phyloP scores from a whole-genome alignment of 2,797 vertebrate species.

The Urosaurus nigricauda region DNA sequence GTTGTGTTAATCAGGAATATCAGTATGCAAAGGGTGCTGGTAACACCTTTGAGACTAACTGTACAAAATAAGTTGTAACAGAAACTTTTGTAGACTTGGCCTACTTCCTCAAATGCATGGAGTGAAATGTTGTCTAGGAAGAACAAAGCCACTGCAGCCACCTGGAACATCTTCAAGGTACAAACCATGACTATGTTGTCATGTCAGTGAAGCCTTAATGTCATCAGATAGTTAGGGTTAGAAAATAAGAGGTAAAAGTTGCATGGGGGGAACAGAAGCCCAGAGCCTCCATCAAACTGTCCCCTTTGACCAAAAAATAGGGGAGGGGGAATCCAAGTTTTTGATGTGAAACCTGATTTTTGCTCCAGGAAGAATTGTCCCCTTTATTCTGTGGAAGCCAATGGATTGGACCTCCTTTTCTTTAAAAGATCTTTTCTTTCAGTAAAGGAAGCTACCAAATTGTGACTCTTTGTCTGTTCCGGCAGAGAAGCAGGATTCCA shows the following conservation, averaged over 20 bases:
- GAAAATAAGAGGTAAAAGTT: slow-evolving; percentile 31
- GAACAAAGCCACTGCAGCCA: neutral
- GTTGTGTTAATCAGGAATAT: too few relatives aligned
- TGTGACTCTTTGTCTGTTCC: slow-evolving; percentile 62
- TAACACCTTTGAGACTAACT: too few relatives aligned
- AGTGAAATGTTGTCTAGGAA: neutral
- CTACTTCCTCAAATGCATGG: too few relatives aligned
- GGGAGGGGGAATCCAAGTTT: slow-evolving; percentile 50
- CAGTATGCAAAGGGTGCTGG: too few relatives aligned
- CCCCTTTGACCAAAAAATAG: slow-evolving; percentile 29
- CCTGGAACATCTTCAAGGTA: neutral
- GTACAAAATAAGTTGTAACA: too few relatives aligned
- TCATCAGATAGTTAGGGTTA: slow-evolving; percentile 18
- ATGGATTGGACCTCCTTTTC: slow-evolving; percentile 45
- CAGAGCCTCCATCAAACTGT: slow-evolving; percentile 34
- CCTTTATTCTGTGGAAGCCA: slow-evolving; percentile 20
- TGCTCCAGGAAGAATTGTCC: slow-evolving; percentile 52
- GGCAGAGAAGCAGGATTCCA: slow-evolving; percentile 54
- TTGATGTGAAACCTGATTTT: slow-evolving; percentile 61
- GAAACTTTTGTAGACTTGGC: too few relatives aligned
- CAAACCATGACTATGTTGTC: neutral
- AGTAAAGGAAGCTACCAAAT: slow-evolving; percentile 67
- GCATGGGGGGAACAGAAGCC: slow-evolving; percentile 14
- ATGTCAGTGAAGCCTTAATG: neutral
- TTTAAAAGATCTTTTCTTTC: slow-evolving; percentile 64